A percentile compares a stretch with the other conserved stretches of the same genome.
phyloP scores from a whole-genome alignment of 2,113 vertebrate genomes.

The Lipotes vexillifer region DNA sequence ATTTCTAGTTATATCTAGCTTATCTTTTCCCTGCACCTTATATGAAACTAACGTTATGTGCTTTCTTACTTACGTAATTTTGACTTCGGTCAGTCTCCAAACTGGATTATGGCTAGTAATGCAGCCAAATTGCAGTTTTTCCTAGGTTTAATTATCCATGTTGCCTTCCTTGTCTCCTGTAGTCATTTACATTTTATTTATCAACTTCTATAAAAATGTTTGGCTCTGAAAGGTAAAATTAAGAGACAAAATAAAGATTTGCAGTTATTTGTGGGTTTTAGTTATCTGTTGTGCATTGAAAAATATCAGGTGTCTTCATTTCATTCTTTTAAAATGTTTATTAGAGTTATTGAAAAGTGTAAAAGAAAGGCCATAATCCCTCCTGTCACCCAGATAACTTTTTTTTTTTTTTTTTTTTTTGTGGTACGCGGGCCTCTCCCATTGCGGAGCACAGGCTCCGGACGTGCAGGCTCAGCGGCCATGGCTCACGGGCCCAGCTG shows the following conservation, averaged over 20 bases:
- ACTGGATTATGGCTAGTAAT: neutral
- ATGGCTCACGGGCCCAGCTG: no score
- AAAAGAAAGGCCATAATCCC: neutral
- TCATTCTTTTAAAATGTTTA: neutral
- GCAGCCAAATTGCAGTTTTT: neutral
- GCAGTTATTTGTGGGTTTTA: neutral
- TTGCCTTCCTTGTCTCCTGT: neutral
- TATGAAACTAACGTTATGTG: neutral
- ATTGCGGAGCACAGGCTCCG: no score
- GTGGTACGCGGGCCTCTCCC: no score
- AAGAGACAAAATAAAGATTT: neutral
- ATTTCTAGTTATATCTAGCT: neutral
- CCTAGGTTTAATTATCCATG: neutral
- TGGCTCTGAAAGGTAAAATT: slow-evolving; percentile 16
- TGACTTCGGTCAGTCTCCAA: neutral
- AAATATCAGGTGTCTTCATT: neutral
- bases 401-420: neutral
- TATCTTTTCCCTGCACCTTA: neutral
- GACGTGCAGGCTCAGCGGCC: no score
- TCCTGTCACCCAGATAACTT: neutral
- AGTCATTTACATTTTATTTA: neutral
- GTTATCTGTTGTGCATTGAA: neutral
- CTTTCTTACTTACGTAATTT: neutral
- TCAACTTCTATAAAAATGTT: neutral
- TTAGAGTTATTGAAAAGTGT: neutral